phyloP scores from a whole-genome alignment of 92 coral and sea anemone species.

The Plumapathes pennacea region DNA sequence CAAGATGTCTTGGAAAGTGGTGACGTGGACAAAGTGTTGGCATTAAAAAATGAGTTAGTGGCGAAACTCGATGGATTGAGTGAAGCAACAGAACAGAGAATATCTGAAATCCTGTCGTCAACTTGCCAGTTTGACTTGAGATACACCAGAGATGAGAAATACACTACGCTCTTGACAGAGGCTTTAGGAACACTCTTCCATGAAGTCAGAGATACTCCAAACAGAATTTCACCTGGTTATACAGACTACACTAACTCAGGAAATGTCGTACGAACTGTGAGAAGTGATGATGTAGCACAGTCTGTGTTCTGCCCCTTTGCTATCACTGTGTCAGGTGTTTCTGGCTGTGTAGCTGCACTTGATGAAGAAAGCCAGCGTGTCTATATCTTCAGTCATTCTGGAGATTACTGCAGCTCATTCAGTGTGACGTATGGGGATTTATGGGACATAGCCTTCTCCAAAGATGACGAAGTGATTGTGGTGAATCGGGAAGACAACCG shows the following conservation, averaged over 20 bases:
- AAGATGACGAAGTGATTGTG: conserved; percentile 46
- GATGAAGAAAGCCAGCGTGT: conserved; percentile 44
- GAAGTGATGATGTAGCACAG: conserved; percentile 25
- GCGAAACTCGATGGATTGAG: conserved; percentile 28
- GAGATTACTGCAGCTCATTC: conserved; percentile 11
- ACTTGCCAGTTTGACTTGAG: conserved; percentile 11
- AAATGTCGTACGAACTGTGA: conserved; percentile 15
- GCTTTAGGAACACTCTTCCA: no score
- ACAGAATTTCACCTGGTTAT: conserved; percentile 2
- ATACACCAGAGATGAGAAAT: no score
- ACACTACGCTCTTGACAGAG: no score
- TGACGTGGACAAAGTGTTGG: conserved; percentile 40
- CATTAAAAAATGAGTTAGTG: conserved; percentile 36
- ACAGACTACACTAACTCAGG: conserved; percentile 24
- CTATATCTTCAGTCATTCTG: conserved; percentile 26
- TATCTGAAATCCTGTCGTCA: conserved; percentile 5
- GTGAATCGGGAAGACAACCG: conserved; percentile 32
- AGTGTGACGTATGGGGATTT: conserved; percentile 41
- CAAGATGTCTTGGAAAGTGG: conserved; percentile 32
- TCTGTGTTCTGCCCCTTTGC: conserved; percentile 44
- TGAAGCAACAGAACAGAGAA: conserved; percentile 8
- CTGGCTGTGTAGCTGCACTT: conserved; percentile 41
- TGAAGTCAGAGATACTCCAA: not conserved
- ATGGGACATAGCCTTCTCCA: conserved; percentile 53
- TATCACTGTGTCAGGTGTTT: conserved; percentile 23